These are phyloP conservation scores for Hippotragus niger DNA, from an alignment of 2,113 vertebrate genomes.

Conservation along the genomic window DNA sequence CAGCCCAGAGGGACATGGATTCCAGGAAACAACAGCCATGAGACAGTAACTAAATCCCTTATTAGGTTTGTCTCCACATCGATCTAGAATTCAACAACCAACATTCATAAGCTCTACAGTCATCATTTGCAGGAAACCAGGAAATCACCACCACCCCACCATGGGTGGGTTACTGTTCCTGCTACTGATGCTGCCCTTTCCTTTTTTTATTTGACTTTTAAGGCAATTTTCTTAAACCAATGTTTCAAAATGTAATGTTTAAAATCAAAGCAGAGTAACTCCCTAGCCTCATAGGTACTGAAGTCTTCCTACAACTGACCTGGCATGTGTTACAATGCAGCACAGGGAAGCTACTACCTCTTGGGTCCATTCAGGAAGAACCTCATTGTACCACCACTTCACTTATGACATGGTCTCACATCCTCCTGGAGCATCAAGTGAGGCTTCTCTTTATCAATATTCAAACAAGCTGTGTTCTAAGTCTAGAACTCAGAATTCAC, in stretches of 20 bases:
- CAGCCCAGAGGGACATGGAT: neutral
- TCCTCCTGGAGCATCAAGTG: neutral
- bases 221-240: neutral
- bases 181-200: neutral
- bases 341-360: neutral
- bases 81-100: neutral
- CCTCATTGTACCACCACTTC: neutral
- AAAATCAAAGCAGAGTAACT: neutral
- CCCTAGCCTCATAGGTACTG: neutral
- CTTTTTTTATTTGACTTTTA: neutral
- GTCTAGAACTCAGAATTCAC: constrained; percentile 29
- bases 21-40: neutral
- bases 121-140: neutral
- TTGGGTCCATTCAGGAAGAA: neutral
- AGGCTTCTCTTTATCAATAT: neutral
- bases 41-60: neutral
- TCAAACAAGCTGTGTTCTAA: neutral
- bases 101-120: neutral
- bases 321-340: accelerated
- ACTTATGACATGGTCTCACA: neutral
- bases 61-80: neutral
- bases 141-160: neutral
- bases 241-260: neutral
- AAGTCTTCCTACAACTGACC: neutral
- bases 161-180: neutral